Conservation (phyloP, 2,113 vertebrate species). For the Chaenogobius annularis region DNA sequence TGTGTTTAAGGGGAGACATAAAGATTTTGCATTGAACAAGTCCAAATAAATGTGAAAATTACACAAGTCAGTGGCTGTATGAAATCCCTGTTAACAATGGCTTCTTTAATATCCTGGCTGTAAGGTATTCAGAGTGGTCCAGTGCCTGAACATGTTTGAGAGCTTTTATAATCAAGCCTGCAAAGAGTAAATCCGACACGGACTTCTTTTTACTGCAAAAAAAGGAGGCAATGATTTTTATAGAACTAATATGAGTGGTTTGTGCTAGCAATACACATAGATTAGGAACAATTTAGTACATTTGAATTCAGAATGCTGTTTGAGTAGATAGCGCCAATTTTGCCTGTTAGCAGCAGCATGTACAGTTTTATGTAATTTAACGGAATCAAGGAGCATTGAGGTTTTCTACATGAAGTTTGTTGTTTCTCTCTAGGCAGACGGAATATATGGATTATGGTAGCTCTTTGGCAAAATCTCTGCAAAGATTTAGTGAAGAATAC, state of each 20-base stretch:
- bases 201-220: conserved; percentile 22
- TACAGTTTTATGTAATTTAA: neutral
- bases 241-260: neutral
- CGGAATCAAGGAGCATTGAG: neutral
- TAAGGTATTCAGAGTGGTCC: conserved; percentile 52
- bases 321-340: neutral
- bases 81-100: neutral
- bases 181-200: conserved; percentile 20
- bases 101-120: conserved; percentile 38
- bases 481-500: neutral
- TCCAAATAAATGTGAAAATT: neutral
- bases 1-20: neutral
- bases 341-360: neutral
- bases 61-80: neutral
- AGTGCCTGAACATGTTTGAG: conserved; percentile 51
- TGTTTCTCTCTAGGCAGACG: neutral
- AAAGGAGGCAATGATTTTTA: neutral
- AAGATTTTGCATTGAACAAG: conserved; percentile 1
- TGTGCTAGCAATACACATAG: no score
- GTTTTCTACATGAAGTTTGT: neutral
- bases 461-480: neutral
- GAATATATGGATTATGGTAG: neutral
- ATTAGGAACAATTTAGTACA: neutral
- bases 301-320: neutral
- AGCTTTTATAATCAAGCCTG: conserved; percentile 50